Evolutionary conservation across 2,797 vertebrate genomes (phyloP).

Genomic region (Argya squamiceps): DNA sequence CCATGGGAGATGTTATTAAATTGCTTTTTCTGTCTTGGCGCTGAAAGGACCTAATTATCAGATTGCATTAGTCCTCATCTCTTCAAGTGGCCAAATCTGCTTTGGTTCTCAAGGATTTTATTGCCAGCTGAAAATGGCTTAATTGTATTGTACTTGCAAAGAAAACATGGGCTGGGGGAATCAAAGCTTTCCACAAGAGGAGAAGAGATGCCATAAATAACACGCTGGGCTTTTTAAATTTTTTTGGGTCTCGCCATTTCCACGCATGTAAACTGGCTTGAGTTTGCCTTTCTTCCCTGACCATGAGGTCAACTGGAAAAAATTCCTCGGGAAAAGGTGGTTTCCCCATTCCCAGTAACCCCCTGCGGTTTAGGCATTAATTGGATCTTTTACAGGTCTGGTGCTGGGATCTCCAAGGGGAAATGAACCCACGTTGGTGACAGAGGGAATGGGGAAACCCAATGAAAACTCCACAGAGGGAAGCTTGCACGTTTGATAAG

Average conservation of each 20-base stretch:
- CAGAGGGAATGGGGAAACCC: neutral
- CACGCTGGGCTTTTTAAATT: neutral
- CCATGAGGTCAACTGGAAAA: conserved; percentile 51
- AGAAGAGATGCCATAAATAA: conserved; percentile 63
- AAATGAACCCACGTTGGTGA: neutral
- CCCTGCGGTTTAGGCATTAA: conserved; percentile 22
- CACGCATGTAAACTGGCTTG: conserved; percentile 43
- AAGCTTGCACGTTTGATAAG: neutral
- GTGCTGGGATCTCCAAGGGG: neutral
- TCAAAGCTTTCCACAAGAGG: conserved; percentile 59
- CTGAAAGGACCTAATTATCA: conserved; percentile 49
- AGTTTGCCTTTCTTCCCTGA: conserved; percentile 5
- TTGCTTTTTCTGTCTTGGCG: conserved; percentile 33
- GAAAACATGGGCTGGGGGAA: conserved; percentile 51
- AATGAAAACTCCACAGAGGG: neutral
- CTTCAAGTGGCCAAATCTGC: conserved; percentile 59
- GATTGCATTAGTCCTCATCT: conserved; percentile 63
- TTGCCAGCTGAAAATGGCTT: conserved; percentile 64
- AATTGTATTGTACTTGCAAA: conserved; percentile 49
- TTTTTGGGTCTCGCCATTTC: conserved; percentile 40
- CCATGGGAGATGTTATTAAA: conserved; percentile 48
- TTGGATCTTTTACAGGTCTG: neutral
- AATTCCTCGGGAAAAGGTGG: conserved; percentile 52
- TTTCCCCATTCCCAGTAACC: conserved; percentile 57
- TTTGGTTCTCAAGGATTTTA: conserved; percentile 51